Base-by-base conservation (phyloP, 2,113 vertebrate species). In the Coreoperca whiteheadi region DNA sequence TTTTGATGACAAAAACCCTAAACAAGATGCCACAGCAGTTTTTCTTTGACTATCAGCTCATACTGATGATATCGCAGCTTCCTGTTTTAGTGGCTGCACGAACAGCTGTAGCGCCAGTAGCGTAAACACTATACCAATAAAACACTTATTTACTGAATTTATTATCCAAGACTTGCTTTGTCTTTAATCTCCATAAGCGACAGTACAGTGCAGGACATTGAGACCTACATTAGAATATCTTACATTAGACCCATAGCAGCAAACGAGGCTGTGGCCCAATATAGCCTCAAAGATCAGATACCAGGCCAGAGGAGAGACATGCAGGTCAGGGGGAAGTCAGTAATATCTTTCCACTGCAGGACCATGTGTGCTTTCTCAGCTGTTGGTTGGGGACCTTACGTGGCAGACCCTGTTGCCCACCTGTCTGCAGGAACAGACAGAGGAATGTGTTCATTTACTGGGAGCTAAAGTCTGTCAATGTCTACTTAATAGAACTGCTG, bases 251-350 rank as follows among this genome's bases (percentile, higher is more conserved):
- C 56, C 69, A 67, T 69, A 60, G 88, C 86, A 83, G 85, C 84
- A 79, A 34, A 59, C 28, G 34, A 72, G 82, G n/a, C 74, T 69
- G 53, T 25, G 20, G 88, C 87, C 80, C 75, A 86, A 93, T 93
- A 90, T 94, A 93, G 88, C 76, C 79, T 37, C 74, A 46, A 70
- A 91, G 88, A 93, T 93, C 90, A 92, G 80, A 93, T 94, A 88
- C 74, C 89, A 87, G 87, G 82, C 34, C 28, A 34, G 6, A 90
- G 82, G 54, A 81, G 87, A 85, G 75, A 83, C 61, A 73, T 30
- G 77, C 68, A 50, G 82, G 72, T 79, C 80, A 79, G 69, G 59
- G 43, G 76, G 77, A 83, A 82, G 83, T 75, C 83, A 77, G n/a
- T 83, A 2, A 85, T 84, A 77, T 81, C 63, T 82, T 74, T 90